Evolutionary conservation across 2,888 invertebrate species (phyloP).

Genomic region (Drosophila rellima): DNA sequence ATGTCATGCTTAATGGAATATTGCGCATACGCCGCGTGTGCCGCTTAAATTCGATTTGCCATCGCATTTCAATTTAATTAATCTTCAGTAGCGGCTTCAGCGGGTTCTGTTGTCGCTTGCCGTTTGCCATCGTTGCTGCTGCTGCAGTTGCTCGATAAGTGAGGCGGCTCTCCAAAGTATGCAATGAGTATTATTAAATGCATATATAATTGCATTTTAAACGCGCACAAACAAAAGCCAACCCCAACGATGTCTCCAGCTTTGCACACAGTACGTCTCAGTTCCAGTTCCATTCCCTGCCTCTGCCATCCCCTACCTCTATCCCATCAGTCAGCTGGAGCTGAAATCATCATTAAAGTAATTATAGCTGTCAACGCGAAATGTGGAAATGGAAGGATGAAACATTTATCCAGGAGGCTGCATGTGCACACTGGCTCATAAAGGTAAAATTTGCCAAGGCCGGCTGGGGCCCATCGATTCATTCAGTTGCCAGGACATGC

Average conservation of each 20-base stretch:
- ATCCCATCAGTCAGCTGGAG: slow-evolving; percentile 18
- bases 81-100: slow-evolving; percentile 47
- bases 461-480: slow-evolving; percentile 1
- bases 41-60: slow-evolving; percentile 67
- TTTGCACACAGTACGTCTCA: background rate
- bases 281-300: background rate
- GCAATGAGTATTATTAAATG: slow-evolving; percentile 62
- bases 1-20: slow-evolving; percentile 31
- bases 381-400: slow-evolving; percentile 31
- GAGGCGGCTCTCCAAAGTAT: slow-evolving; percentile 54
- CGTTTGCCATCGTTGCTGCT: background rate
- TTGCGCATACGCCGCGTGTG: slow-evolving; percentile 47
- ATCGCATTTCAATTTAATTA: slow-evolving; percentile 72
- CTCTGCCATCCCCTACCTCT: background rate
- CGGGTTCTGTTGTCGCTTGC: slow-evolving; percentile 5
- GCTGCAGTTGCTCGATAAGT: slow-evolving; percentile 42
- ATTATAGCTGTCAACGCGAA: slow-evolving; percentile 67
- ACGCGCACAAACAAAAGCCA: slow-evolving; percentile 67
- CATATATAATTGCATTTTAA: slow-evolving; percentile 73
- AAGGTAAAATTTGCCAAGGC: slow-evolving; percentile 25
- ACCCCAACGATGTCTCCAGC: slow-evolving; percentile 21
- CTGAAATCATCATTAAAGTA: slow-evolving; percentile 75
- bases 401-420: slow-evolving; percentile 25
- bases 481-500: slow-evolving; percentile 3
- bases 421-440: slow-evolving; percentile 31